A percentile compares a stretch with the other conserved stretches of the same genome.
These are phyloP conservation scores for Triops cancriformis DNA, from an alignment of 1,140 invertebrate genomes.

Conservation along the genomic window DNA sequence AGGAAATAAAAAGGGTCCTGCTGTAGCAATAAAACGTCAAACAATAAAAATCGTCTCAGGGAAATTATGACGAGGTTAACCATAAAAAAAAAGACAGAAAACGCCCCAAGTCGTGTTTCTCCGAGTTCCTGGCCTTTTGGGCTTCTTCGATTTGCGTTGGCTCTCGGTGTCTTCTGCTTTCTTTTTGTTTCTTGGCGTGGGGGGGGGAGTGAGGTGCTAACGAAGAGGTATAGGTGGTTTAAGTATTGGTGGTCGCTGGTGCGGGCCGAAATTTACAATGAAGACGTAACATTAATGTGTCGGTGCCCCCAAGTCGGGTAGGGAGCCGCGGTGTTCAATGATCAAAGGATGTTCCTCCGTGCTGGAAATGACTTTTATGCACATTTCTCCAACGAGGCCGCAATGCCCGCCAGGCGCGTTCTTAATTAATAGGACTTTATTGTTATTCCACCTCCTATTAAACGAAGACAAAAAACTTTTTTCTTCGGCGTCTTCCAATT, in stretches of 20 bases:
- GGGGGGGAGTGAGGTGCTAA: not conserved
- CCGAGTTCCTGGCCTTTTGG: not conserved
- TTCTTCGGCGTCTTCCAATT: not conserved
- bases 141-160: no score
- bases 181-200: no score
- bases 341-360: not conserved
- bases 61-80: not conserved
- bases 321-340: not conserved
- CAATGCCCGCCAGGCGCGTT: not conserved
- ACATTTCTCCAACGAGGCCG: not conserved
- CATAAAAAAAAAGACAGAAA: not conserved
- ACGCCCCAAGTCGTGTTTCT: not conserved
- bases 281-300: not conserved
- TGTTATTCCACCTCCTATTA: not conserved
- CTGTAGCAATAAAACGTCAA: not conserved
- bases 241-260: not conserved
- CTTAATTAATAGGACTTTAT: constrained; percentile 11
- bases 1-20: not conserved
- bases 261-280: not conserved
- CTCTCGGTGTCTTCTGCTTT: no score
- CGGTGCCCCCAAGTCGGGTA: not conserved
- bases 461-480: no score
- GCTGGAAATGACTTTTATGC: constrained; percentile 7
- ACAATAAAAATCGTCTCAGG: not conserved
- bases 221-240: not conserved